Evolutionary conservation across 2,888 invertebrate species (phyloP).

Genomic region (Parnassius glacialis): DNA sequence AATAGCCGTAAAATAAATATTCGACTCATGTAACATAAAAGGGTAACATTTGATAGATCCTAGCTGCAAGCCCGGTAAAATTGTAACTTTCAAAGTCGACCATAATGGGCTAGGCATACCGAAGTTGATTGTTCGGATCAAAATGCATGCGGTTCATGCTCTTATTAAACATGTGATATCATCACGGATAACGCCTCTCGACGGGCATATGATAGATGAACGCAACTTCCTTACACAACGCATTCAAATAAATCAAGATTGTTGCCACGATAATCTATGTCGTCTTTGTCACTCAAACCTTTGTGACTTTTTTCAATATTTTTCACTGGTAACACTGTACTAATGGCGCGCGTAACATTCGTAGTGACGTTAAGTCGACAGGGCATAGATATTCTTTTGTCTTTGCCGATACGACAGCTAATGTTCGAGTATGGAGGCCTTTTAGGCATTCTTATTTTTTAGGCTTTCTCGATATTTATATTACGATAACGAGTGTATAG

Average conservation of each 20-base stretch:
- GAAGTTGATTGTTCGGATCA: slow-evolving; percentile 17
- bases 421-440: slow-evolving; percentile 24
- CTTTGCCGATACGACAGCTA: slow-evolving; percentile 23
- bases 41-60: too few relatives aligned
- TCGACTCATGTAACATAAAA: too few relatives aligned
- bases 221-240: slow-evolving; percentile 50
- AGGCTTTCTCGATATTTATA: slow-evolving; percentile 2
- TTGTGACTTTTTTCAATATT: slow-evolving; percentile 45
- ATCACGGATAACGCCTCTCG: slow-evolving; percentile 44
- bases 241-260: slow-evolving; percentile 64
- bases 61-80: too few relatives aligned
- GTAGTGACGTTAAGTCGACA: slow-evolving; percentile 59
- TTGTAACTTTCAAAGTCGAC: too few relatives aligned
- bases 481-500: slow-evolving; percentile 4
- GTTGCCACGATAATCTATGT: slow-evolving; percentile 52
- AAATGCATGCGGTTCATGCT: slow-evolving; percentile 26
- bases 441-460: slow-evolving; percentile 18
- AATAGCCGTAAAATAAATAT: too few relatives aligned
- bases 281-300: slow-evolving; percentile 62
- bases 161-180: slow-evolving; percentile 52
- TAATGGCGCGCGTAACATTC: slow-evolving; percentile 49
- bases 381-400: slow-evolving; percentile 36
- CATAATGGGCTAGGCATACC: background rate
- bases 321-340: slow-evolving; percentile 49
- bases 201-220: slow-evolving; percentile 57